Evolutionary conservation across 2,888 invertebrate genomes (phyloP).

Genomic region (Drosophila percnosoma): DNA sequence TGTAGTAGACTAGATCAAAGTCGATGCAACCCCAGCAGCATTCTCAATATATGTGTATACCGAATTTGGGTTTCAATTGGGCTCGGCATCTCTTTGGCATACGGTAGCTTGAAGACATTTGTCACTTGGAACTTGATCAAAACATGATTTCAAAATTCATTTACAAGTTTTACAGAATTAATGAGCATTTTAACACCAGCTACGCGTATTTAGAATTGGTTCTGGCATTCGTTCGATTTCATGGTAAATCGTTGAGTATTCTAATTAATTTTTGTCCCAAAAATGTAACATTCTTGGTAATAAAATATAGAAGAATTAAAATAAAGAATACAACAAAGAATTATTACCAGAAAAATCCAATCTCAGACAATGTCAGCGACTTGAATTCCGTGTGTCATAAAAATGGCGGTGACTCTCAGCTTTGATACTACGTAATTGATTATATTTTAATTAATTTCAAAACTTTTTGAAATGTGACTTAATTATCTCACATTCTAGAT

Average conservation of each 20-base stretch:
- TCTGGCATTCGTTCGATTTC: slow-evolving; percentile 28
- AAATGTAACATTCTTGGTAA: slow-evolving; percentile 37
- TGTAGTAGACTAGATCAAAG: slow-evolving; percentile 23
- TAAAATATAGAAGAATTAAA: slow-evolving; percentile 2
- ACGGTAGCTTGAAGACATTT: slow-evolving; percentile 63
- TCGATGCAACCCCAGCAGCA: slow-evolving; percentile 20
- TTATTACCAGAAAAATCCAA: slow-evolving; percentile 8
- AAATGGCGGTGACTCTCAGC: slow-evolving; percentile 36
- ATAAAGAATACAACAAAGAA: background rate
- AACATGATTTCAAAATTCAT: slow-evolving; percentile 56
- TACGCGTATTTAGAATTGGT: slow-evolving; percentile 33
- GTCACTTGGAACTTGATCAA: slow-evolving; percentile 52
- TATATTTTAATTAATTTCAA: slow-evolving; percentile 49
- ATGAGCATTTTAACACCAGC: slow-evolving; percentile 56
- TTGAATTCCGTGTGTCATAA: slow-evolving; percentile 58
- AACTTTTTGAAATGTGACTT: slow-evolving; percentile 41
- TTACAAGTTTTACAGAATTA: slow-evolving; percentile 58
- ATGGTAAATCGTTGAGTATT: slow-evolving; percentile 31
- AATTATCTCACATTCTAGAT: slow-evolving; percentile 36
- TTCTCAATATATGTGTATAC: slow-evolving; percentile 5
- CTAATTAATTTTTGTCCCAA: slow-evolving; percentile 51
- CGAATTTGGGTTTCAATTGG: background rate
- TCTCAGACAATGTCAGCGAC: slow-evolving; percentile 41
- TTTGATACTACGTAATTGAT: slow-evolving; percentile 8
- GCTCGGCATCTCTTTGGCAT: slow-evolving; percentile 4